Base-by-base conservation (phyloP, 2,797 vertebrate genomes). In the Macroramphosus scolopax region DNA sequence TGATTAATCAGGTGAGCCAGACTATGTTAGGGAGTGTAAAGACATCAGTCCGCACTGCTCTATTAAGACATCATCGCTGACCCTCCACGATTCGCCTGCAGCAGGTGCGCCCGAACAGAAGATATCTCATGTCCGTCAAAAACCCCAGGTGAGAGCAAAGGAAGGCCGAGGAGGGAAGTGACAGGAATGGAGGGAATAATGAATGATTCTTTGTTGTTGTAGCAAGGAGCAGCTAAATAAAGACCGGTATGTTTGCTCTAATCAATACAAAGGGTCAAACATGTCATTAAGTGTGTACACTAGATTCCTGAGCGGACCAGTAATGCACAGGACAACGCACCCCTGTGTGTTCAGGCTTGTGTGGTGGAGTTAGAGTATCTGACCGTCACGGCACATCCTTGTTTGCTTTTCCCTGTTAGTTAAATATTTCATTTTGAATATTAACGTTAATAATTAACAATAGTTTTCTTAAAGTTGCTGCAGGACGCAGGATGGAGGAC, bases 331-430 rank as follows among this genome's bases (percentile, higher is more conserved):
- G 71, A 55, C 52, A 71, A 56, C 47, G 37, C 17, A 8, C 47
- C 47, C 40, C 30, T 63, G 38, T 68, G 49, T 70, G 54, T 69
- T 51, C 20, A 22, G 20, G 6, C 20, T 6, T 33, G 24, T 41
- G 32, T 50, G 35, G 16, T 16, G 17, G 28, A 51, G 45, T 44
- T 7, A n/a, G 6, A 18, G 30, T 45, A 15, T 42, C n/a, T n/a
- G n/a, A n/a, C n/a, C n/a, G 32, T 49, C 33, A 36, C 16, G 26
- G 16, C 61, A 57, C 62, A 57, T 46, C 63, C 37, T 60, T 77
- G 61, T 81, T 80, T 77, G 57, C 39, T 57, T 42, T 64, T n/a
- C n/a, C 1, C 3, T 72, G 56, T 78, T 75, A 78, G 48, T 40
- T 12, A 77, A 68, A 54, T 61, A 65, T 62, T n/a, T n/a, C n/a